Evolutionary conservation across 2,113 vertebrate species (phyloP), one percentile per base, ranked within the genome.

Genomic region (Rhinichthys klamathensis): DNA sequence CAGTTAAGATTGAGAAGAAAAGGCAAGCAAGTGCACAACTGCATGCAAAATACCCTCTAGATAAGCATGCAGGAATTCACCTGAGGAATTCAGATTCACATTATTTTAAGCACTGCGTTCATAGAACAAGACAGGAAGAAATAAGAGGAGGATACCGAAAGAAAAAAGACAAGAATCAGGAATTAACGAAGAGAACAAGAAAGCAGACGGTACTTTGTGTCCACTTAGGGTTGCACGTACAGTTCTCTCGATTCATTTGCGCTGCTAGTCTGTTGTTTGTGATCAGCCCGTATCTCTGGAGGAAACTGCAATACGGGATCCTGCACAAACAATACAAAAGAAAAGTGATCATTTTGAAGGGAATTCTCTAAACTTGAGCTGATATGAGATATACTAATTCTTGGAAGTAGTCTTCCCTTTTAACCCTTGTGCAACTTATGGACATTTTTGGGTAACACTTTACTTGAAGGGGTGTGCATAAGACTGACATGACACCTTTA

Each of bases 281-380:
- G 70, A 98, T 93, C 16, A 96, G 51, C 58, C 90, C 51, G 0
- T 99, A 99, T 54, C 97, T 96, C 30, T 96, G 94, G 12, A 95
- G 21, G 86, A 99, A 98, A 81, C 92, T 93, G 88, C 75, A 88
- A 83, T 96, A 96, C 54, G 96, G 94, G 90, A 99, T 94, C 90
- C 98, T 99, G 90, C 2, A 82, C 25, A 86, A 84, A 88, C 18
- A 32, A 72, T 54, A 86, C 15, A 84, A 9, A 85, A 56, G 6
- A 44, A 82, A 41, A 2, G 8, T n/a, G 15, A 82, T 79, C 3
- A 51, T 3, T 44, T 23, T 38, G 23, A n/a, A 13, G 21, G 10
- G 38, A 46, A 73, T 25, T 72, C 11, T 73, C 18, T 6, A 70
- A 70, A 23, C 2, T 38, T 12, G 30, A 67, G 65, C 16, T 38